A percentile compares a stretch with the other conserved stretches of the same genome.
phyloP scores from a whole-genome alignment of 1,140 invertebrate species.

The Drosophila setifemur region DNA sequence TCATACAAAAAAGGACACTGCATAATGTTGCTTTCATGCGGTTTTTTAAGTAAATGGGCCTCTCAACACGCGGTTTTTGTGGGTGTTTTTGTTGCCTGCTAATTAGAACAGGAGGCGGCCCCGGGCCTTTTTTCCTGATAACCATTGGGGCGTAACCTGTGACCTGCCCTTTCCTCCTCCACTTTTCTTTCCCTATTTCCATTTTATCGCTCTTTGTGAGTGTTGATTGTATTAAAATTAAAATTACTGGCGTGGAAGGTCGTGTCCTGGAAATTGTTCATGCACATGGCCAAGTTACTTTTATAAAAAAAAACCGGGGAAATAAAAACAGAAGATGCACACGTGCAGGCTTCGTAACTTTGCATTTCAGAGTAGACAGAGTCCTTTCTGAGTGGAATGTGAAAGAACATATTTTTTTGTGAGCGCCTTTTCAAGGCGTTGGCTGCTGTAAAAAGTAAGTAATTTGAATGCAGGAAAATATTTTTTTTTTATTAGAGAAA shows the following conservation, averaged over 20 bases:
- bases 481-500: slow-evolving; percentile 6
- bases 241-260: slow-evolving; percentile 22
- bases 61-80: slow-evolving; percentile 42
- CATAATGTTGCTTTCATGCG: slow-evolving; percentile 61
- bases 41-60: slow-evolving; percentile 31
- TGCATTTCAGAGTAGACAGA: background rate
- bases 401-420: slow-evolving; percentile 11
- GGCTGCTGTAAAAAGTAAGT: background rate
- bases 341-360: too few species aligned
- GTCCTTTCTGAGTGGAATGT: background rate
- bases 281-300: slow-evolving; percentile 25
- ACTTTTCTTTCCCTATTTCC: too few species aligned
- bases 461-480: slow-evolving; percentile 1
- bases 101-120: slow-evolving; percentile 44
- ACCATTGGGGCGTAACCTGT: slow-evolving; percentile 42
- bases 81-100: slow-evolving; percentile 29
- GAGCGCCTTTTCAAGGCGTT: slow-evolving; percentile 4
- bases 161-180: background rate
- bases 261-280: slow-evolving; percentile 14
- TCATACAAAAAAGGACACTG: slow-evolving; percentile 24
- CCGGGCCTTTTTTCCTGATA: slow-evolving; percentile 1
- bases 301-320: background rate
- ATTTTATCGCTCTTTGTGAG: slow-evolving; percentile 2
- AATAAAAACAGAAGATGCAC: too few species aligned
- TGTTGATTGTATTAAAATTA: slow-evolving; percentile 40